phyloP scores from a whole-genome alignment of 2,888 invertebrate genomes.

The Pterostichus madidus region DNA sequence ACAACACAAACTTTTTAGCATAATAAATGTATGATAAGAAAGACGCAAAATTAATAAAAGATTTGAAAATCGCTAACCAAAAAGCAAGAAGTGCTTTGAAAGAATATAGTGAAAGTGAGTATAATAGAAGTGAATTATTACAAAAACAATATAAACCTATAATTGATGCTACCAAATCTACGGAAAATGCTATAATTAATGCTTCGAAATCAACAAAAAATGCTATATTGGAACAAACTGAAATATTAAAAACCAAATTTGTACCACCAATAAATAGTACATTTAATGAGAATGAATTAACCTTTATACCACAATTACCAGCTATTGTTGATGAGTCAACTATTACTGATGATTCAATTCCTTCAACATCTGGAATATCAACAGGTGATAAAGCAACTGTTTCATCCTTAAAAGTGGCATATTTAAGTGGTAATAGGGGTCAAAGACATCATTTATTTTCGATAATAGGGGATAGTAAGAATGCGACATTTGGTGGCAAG shows the following conservation, averaged over 20 bases:
- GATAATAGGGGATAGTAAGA: neutral
- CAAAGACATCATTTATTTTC: too few species aligned
- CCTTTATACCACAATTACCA: neutral
- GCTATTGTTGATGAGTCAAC: conserved; percentile 10
- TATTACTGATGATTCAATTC: neutral
- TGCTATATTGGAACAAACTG: neutral
- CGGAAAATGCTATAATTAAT: neutral
- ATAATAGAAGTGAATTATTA: neutral
- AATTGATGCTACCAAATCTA: neutral
- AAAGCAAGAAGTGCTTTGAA: neutral
- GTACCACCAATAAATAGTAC: neutral
- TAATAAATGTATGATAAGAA: conserved; percentile 1
- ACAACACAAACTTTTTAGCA: neutral
- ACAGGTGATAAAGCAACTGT: too few species aligned
- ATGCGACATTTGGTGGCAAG: conserved; percentile 2
- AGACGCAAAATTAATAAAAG: neutral
- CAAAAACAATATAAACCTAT: conserved; percentile 6
- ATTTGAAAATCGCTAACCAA: neutral
- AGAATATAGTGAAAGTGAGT: neutral
- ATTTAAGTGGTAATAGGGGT: too few species aligned
- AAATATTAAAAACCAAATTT: neutral
- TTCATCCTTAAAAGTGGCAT: too few species aligned
- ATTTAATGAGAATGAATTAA: too few species aligned
- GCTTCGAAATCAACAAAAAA: too few species aligned
- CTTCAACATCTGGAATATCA: too few species aligned